phyloP scores from a whole-genome alignment of 2,888 invertebrate genomes.

The Drosophila subquinaria region DNA sequence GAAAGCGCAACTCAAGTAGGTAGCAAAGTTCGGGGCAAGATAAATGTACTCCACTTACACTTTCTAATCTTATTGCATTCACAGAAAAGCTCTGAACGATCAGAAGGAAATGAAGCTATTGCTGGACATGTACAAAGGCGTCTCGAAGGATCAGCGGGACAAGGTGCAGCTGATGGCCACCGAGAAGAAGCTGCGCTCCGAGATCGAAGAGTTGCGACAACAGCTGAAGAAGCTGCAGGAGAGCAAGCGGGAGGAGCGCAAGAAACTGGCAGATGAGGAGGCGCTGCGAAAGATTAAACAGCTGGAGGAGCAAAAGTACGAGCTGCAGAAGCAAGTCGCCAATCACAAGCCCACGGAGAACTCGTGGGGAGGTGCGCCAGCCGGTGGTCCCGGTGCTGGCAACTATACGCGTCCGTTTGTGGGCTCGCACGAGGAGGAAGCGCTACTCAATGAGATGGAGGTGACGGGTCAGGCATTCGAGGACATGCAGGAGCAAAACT shows the following conservation, averaged over 20 bases:
- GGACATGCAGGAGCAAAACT: slow-evolving; percentile 99
- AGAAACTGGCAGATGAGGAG: slow-evolving; percentile 97
- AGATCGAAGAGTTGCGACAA: slow-evolving; percentile 94
- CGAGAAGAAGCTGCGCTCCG: slow-evolving; percentile 95
- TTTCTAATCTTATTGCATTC: slow-evolving; percentile 23
- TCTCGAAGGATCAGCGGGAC: slow-evolving; percentile 97
- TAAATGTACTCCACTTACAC: background rate
- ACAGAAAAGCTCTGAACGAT: slow-evolving; percentile 95
- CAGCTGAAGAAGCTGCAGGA: slow-evolving; percentile 96
- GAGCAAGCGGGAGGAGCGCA: slow-evolving; percentile 95
- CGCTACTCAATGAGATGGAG: slow-evolving; percentile 98
- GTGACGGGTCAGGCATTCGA: slow-evolving; percentile 99
- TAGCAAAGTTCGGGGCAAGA: background rate
- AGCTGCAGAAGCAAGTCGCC: slow-evolving; percentile 95
- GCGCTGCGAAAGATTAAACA: slow-evolving; percentile 97
- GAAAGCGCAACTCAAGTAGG: slow-evolving; percentile 96
- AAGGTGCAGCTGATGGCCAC: slow-evolving; percentile 98
- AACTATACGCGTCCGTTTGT: slow-evolving; percentile 89
- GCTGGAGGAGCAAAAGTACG: slow-evolving; percentile 96
- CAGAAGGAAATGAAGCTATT: slow-evolving; percentile 97
- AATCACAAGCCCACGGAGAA: slow-evolving; percentile 90
- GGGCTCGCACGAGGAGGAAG: slow-evolving; percentile 96
- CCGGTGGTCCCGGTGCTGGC: slow-evolving; percentile 71
- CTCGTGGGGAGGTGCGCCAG: slow-evolving; percentile 74
- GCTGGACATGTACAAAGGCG: slow-evolving; percentile 98